These are phyloP conservation scores for Andrena chrysosceles DNA, from an alignment of 2,888 invertebrate species.

Conservation along the genomic window DNA sequence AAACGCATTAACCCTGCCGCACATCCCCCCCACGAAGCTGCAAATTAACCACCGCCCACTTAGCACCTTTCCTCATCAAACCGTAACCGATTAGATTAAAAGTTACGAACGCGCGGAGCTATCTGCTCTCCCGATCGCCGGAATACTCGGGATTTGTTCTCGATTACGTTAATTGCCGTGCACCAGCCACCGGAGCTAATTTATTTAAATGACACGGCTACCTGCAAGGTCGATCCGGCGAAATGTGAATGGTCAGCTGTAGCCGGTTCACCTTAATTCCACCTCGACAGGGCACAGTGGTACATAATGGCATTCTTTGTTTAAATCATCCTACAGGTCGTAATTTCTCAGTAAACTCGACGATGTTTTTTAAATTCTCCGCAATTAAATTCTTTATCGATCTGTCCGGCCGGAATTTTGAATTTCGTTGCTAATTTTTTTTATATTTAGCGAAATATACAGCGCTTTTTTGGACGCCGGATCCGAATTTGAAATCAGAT, in stretches of 20 bases:
- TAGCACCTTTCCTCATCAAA: slow-evolving; percentile 16
- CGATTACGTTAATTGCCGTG: not conserved
- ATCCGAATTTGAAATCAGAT: too few species aligned
- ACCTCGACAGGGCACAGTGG: slow-evolving; percentile 1
- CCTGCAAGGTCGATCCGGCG: not conserved
- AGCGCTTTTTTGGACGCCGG: too few species aligned
- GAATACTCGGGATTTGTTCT: slow-evolving; percentile 24
- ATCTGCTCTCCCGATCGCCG: slow-evolving; percentile 5
- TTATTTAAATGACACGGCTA: slow-evolving; percentile 26
- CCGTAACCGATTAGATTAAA: slow-evolving; percentile 3
- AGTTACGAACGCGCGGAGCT: not conserved
- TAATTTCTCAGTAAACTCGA: too few species aligned
- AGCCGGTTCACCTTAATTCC: slow-evolving; percentile 27
- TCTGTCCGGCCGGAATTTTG: too few species aligned
- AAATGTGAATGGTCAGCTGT: not conserved
- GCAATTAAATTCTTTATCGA: too few species aligned
- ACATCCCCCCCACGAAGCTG: not conserved
- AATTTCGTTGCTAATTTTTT: too few species aligned
- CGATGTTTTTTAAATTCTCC: too few species aligned
- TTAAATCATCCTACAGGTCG: too few species aligned
- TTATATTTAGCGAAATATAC: too few species aligned
- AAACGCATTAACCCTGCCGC: not conserved
- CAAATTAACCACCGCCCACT: slow-evolving; percentile 12
- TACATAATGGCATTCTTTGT: too few species aligned
- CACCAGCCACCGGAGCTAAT: not conserved